phyloP scores from a whole-genome alignment of 2,113 vertebrate species.

The Mustela lutreola region DNA sequence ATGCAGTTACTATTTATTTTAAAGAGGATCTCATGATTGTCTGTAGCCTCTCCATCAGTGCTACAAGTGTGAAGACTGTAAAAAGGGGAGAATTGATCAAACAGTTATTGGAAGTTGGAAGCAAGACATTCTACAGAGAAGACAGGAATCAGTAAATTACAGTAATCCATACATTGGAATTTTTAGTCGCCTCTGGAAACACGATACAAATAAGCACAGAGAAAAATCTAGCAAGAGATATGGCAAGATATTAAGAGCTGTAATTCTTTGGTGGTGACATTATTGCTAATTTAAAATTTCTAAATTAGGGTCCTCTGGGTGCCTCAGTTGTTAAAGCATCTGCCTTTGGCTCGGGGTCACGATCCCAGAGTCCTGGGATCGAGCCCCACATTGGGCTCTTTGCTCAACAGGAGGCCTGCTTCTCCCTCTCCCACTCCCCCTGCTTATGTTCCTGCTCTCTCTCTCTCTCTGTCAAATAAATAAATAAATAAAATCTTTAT shows the following conservation, averaged over 20 bases:
- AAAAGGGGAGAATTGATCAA: neutral
- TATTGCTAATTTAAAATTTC: neutral
- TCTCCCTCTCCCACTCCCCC: no score
- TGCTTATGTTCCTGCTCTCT: no score
- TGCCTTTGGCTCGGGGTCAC: no score
- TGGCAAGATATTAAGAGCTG: neutral
- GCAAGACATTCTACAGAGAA: neutral
- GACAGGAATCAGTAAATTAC: neutral
- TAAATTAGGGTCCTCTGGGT: neutral
- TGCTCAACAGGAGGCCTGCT: no score
- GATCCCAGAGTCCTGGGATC: no score
- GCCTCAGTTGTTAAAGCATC: no score
- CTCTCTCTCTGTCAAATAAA: no score
- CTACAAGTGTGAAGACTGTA: neutral
- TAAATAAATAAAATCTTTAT: no score
- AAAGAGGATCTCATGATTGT: neutral
- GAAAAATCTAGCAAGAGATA: constrained; percentile 28
- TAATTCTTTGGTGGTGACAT: neutral
- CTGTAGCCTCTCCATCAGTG: neutral
- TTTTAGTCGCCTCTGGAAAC: neutral
- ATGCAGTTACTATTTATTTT: neutral
- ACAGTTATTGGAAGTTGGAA: neutral
- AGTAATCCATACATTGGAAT: neutral
- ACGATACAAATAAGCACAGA: neutral
- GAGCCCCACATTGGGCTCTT: no score